Evolutionary conservation across 2,797 vertebrate genomes (phyloP), one percentile per base, ranked within the genome.

Genomic region (Melanotaenia trifasciata): DNA sequence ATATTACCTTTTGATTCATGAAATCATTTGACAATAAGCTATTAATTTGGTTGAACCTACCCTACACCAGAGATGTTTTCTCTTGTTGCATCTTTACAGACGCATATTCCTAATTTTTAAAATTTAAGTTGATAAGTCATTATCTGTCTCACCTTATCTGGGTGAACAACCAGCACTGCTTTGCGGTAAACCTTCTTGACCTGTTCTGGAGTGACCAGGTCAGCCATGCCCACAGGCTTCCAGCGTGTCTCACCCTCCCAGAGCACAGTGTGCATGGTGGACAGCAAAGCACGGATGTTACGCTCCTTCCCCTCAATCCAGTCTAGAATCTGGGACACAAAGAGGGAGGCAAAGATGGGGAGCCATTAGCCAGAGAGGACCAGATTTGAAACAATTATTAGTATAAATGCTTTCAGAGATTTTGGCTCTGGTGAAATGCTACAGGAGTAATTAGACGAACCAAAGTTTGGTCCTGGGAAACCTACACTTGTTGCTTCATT

Each of bases 261-360:
- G 59, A 99, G 94, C 73, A 99, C 98, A 0, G 97, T 99, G 74
- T 99, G 97, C 98, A 99, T 98, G 6, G 98, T 99, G 85, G 98
- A 99, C 26, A 99, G 94, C 79, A 99, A 91, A 0, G 98, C 98
- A 47, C 98, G 95, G 86, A 99, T 99, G 65, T 99, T 99, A 65
- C 98, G 95, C 91, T 99, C 98, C 89, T 99, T 99, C 58, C 98
- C 98, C 89, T 99, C 98, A 47, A 99, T 99, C 98, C 98, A 99
- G 76, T 99, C 98, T 80, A 99, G 93, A 68, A 99, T 95, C 98
- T 99, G 89, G 74, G 75, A 73, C 80, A 87, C 66, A 80, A 66
- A 64, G 59, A 36, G 60, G 64, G 16, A 64, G 64, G 22, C 22
- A 24, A 35, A 58, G 35, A 38, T 20, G 30, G 51, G 35, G 35